Evolutionary conservation across 2,888 invertebrate species (phyloP).

Genomic region (Drepana falcataria): DNA sequence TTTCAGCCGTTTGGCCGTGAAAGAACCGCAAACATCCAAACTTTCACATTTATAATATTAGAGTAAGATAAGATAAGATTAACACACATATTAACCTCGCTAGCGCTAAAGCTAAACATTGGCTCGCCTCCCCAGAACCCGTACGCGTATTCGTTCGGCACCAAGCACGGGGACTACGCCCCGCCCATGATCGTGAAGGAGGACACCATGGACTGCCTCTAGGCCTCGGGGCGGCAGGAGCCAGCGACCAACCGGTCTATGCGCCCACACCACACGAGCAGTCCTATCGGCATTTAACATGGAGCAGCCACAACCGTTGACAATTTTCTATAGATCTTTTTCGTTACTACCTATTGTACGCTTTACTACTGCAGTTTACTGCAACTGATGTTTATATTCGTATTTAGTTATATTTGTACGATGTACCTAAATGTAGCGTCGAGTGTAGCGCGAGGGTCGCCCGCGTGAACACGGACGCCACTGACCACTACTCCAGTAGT

Average conservation of each 20-base stretch:
- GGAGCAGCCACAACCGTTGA: no score
- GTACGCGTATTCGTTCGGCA: constrained; percentile 80
- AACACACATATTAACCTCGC: background rate
- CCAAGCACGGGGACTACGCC: constrained; percentile 72
- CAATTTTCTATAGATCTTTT: no score
- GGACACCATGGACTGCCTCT: constrained; percentile 77
- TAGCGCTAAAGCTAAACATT: background rate
- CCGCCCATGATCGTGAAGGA: constrained; percentile 79
- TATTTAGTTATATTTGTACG: background rate
- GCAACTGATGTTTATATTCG: background rate
- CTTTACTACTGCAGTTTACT: background rate
- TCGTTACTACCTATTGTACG: no score
- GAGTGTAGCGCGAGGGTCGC: background rate
- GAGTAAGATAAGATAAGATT: no score
- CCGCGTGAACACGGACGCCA: background rate
- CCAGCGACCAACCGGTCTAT: no score
- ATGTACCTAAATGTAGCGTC: background rate
- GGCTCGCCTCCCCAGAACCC: constrained; percentile 42
- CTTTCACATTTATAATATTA: no score
- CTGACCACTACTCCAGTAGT: no score
- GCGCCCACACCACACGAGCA: no score
- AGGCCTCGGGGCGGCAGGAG: constrained; percentile 3
- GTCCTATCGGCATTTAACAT: no score
- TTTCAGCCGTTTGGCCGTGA: no score
- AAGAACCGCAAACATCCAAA: no score